A percentile compares a stretch with the other conserved stretches of the same genome.
Evolutionary conservation across 2,797 vertebrate genomes (phyloP).

Genomic region (Muraenolepis orangiensis): DNA sequence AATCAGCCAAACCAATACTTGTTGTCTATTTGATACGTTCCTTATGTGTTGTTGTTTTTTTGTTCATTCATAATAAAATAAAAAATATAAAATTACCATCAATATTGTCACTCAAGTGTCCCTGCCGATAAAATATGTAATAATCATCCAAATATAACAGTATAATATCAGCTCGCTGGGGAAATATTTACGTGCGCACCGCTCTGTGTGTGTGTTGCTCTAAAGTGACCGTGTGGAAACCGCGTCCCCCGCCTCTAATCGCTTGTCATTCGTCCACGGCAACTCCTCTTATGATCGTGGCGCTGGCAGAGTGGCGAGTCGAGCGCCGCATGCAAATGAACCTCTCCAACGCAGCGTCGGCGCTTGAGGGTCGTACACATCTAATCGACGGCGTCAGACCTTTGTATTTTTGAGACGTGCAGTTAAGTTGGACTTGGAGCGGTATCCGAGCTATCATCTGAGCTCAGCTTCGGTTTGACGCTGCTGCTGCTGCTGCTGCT

Average conservation of each 20-base stretch:
- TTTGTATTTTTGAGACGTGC: not conserved
- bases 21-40: not conserved
- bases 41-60: not conserved
- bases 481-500: constrained; percentile 43
- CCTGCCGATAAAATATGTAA: not conserved
- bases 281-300: constrained; percentile 66
- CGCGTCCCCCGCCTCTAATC: constrained; percentile 39
- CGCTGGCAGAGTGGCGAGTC: constrained; percentile 64
- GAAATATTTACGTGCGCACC: constrained; percentile 34
- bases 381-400: not conserved
- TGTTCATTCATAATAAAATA: not conserved
- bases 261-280: constrained; percentile 68
- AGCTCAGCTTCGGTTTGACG: constrained; percentile 28
- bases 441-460: constrained; percentile 22
- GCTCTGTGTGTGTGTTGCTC: constrained; percentile 20
- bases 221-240: constrained; percentile 69
- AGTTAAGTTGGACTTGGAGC: constrained; percentile 37
- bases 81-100: not conserved
- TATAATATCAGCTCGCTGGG: constrained; percentile 3
- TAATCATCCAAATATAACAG: not conserved
- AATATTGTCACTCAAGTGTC: not conserved
- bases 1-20: not conserved
- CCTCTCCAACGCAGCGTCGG: constrained; percentile 40
- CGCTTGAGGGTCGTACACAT: constrained; percentile 46
- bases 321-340: constrained; percentile 64